Evolutionary conservation across 2,888 invertebrate genomes (phyloP), one percentile per base, ranked within the genome.

Genomic region (Sisyra terminalis): DNA sequence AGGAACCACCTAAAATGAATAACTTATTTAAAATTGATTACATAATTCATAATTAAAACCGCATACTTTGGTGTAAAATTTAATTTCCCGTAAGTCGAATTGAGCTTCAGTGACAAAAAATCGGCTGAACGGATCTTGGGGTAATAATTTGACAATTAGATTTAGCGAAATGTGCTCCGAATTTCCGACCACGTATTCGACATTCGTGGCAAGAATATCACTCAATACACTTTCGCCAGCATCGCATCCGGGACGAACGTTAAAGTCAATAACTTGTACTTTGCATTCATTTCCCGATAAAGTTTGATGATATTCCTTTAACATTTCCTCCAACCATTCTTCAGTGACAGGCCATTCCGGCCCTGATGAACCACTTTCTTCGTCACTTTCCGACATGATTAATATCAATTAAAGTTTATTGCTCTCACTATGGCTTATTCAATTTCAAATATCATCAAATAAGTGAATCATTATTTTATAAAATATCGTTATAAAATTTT

Each of bases 61-160:
- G 3, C 29, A 29, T 24, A 83, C 75, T 67, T 82, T 76, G 1
- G 82, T 84, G 57, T 85, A 85, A 63, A 85, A 85, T 49, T 81
- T 73, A 52, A 85, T 84, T 63, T 85, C 85, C 46, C 85, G 67
- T 4, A 83, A 71, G 59, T 85, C 84, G 56, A 85, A 85, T 57
- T 84, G 83, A 1, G 83, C 82, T 57, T 84, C 83, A 16, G 81
- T 82, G 46, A 85, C 83, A 59, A 84, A 84, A 50, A 78, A 76
- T 42, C 84, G 66, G 46, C 79, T 81, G 59, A 83, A 84, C 1
- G 83, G 82, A 57, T 85, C 84, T 50, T 78, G 71, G 0, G 85
- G 85, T 18, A 84, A 70, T 39, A 84, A 66, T 58, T 85, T 85
- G 46, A 84, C 76, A 49, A 85, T 76, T 40, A 85, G 58, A 62